Percentiles rank a stretch among this genome's conserved stretches.
These are phyloP conservation scores for Latheticus oryzae DNA, from an alignment of 2,888 invertebrate species.

Conservation along the genomic window DNA sequence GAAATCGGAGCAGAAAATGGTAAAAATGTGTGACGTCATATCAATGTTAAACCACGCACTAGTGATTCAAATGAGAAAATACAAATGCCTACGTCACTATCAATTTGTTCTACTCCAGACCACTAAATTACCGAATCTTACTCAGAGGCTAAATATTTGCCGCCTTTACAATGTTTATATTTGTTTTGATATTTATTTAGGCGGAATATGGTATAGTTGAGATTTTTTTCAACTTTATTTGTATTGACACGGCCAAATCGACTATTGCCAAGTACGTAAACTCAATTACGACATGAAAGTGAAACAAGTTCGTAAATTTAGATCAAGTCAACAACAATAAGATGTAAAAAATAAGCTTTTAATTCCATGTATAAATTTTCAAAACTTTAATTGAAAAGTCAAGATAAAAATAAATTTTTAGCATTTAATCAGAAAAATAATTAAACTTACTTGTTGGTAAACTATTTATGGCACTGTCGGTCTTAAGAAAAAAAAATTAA, in stretches of 20 bases:
- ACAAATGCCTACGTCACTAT: constrained; percentile 13
- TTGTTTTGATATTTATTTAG: constrained; percentile 17
- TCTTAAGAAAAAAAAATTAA: constrained; percentile 8
- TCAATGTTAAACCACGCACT: constrained; percentile 6
- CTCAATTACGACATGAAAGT: constrained; percentile 24
- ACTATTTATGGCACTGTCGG: constrained; percentile 11
- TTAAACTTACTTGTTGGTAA: constrained; percentile 21
- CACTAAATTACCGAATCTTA: constrained; percentile 15
- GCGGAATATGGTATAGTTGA: not conserved
- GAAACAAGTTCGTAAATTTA: constrained; percentile 21
- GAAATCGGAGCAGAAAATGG: constrained; percentile 14
- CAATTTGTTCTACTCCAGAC: constrained; percentile 12
- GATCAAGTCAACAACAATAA: constrained; percentile 11
- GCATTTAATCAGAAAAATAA: constrained; percentile 1
- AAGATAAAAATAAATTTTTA: too few species aligned
- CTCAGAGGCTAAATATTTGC: constrained; percentile 23
- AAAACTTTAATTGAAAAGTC: too few species aligned
- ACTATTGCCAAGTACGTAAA: constrained; percentile 13
- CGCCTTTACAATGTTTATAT: constrained; percentile 6
- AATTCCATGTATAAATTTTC: too few species aligned
- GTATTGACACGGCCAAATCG: constrained; percentile 14
- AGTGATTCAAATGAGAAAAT: constrained; percentile 11
- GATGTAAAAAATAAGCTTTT: too few species aligned
- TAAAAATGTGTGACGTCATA: constrained; percentile 17
- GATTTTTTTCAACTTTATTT: constrained; percentile 11